Evolutionary conservation across 2,113 vertebrate genomes (phyloP).

Genomic region (Progne subis): DNA sequence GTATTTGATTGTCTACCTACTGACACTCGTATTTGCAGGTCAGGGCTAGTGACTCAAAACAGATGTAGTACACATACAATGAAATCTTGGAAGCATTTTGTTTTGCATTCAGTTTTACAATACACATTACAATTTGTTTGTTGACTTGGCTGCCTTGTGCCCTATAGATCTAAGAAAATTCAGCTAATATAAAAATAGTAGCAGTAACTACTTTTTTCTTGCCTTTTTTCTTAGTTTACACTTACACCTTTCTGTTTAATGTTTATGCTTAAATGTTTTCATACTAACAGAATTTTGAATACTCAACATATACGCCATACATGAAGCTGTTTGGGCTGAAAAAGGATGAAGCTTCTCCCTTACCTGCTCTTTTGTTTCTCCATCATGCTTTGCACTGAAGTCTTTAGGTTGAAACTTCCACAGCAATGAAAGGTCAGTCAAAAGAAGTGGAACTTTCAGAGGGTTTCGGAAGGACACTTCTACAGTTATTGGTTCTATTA

Average conservation of each 20-base stretch:
- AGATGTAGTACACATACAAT: not conserved
- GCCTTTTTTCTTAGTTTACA: not conserved
- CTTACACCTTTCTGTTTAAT: not conserved
- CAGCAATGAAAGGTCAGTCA: constrained; percentile 88
- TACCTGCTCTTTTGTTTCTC: constrained; percentile 74
- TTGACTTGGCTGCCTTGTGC: not conserved
- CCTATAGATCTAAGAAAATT: not conserved
- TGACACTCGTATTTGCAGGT: not conserved
- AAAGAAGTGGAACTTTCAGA: constrained; percentile 88
- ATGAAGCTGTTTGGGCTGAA: not conserved
- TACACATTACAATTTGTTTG: not conserved
- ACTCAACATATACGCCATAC: not conserved
- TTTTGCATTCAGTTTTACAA: not conserved
- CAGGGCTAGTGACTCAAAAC: not conserved
- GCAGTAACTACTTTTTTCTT: not conserved
- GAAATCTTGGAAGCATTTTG: not conserved
- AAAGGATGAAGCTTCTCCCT: constrained; percentile 69
- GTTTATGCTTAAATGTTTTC: not conserved
- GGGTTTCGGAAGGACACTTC: constrained; percentile 95
- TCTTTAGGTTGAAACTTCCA: constrained; percentile 90
- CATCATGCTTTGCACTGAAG: constrained; percentile 65
- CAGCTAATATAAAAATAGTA: not conserved
- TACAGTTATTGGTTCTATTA: constrained; percentile 90
- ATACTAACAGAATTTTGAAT: not conserved
- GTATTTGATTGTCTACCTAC: not conserved